These are phyloP conservation scores for Aspidiotus rigidus DNA, from an alignment of 2,888 invertebrate genomes.

Conservation along the genomic window DNA sequence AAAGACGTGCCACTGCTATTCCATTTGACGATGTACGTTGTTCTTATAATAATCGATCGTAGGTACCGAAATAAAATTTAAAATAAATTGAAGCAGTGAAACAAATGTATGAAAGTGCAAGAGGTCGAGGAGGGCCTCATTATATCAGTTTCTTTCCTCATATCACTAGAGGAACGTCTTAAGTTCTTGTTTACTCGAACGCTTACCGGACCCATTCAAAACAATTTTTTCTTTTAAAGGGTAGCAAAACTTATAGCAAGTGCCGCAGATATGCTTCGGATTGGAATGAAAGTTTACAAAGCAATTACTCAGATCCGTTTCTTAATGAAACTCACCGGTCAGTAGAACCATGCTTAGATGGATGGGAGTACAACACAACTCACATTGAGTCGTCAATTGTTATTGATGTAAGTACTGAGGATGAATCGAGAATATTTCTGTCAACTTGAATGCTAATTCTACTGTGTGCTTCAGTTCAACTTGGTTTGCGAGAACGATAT, in stretches of 20 bases:
- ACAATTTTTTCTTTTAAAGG: too few relatives aligned
- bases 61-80: too few relatives aligned
- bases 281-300: conserved; percentile 53
- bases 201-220: too few relatives aligned
- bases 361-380: conserved; percentile 68
- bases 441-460: background rate
- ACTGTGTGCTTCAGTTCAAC: conserved; percentile 59
- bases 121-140: too few relatives aligned
- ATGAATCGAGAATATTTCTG: background rate
- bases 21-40: conserved; percentile 21
- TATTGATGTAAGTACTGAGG: conserved; percentile 55
- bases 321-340: conserved; percentile 50
- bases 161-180: too few relatives aligned
- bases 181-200: too few relatives aligned
- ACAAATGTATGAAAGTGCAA: too few relatives aligned
- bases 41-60: background rate
- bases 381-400: conserved; percentile 68
- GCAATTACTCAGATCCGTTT: conserved; percentile 38
- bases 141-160: too few relatives aligned
- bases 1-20: conserved; percentile 46
- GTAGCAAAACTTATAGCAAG: conserved; percentile 42
- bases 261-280: conserved; percentile 64
- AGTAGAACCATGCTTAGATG: conserved; percentile 58
- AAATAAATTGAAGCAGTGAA: too few relatives aligned
- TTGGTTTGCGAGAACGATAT: conserved; percentile 78